Evolutionary conservation across 2,888 invertebrate genomes (phyloP).

Genomic region (Halictus ligatus): DNA sequence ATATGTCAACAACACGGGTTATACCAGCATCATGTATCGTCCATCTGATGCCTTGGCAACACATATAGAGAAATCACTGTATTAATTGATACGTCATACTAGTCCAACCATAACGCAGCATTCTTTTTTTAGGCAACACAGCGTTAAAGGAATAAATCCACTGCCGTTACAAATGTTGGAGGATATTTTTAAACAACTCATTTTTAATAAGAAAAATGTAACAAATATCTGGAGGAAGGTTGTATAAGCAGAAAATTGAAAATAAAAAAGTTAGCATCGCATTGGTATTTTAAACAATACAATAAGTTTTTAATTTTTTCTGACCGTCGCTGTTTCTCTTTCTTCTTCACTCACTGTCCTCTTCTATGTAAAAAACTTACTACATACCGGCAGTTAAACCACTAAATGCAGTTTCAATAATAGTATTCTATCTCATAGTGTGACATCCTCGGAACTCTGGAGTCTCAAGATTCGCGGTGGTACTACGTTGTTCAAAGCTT

Average conservation of each 20-base stretch:
- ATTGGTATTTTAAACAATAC: background rate
- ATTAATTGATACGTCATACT: background rate
- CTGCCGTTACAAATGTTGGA: background rate
- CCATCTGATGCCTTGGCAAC: too few relatives aligned
- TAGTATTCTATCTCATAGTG: too few relatives aligned
- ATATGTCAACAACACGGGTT: too few relatives aligned
- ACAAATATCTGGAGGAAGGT: background rate
- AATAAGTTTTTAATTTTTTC: background rate
- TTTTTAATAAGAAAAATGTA: background rate
- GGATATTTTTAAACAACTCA: background rate
- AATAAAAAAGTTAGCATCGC: background rate
- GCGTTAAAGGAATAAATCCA: background rate
- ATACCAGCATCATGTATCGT: too few relatives aligned
- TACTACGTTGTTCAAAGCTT: too few relatives aligned
- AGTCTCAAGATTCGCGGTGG: too few relatives aligned
- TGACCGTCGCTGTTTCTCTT: too few relatives aligned
- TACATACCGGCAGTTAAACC: too few relatives aligned
- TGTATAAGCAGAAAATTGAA: background rate
- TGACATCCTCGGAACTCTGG: too few relatives aligned
- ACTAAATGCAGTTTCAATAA: too few relatives aligned
- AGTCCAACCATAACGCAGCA: background rate
- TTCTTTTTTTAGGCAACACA: background rate
- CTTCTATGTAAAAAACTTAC: background rate
- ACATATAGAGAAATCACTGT: background rate
- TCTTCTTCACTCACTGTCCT: background rate